Percentiles rank a stretch among this genome's conserved stretches.
These are phyloP conservation scores for Epinotia bilunana DNA, from an alignment of 2,888 invertebrate species.

Conservation along the genomic window DNA sequence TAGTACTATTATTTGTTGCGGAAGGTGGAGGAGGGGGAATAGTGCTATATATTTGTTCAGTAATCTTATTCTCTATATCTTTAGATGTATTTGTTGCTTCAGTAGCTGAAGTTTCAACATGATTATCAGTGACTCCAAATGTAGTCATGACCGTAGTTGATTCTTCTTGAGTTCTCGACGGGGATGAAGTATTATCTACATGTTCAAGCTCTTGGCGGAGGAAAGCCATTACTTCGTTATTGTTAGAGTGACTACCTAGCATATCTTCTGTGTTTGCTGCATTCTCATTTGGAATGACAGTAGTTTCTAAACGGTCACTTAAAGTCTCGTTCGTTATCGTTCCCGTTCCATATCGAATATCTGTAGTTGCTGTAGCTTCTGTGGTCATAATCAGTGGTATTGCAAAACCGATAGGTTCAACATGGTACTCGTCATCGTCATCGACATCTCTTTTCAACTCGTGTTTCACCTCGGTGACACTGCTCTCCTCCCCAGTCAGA, in stretches of 20 bases:
- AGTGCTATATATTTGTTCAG: not conserved
- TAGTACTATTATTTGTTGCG: not conserved
- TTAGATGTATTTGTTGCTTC: not conserved
- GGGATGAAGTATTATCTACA: not conserved
- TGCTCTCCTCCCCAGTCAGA: constrained; percentile 57
- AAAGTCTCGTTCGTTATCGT: not conserved
- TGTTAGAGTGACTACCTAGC: not conserved
- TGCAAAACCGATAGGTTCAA: constrained; percentile 10
- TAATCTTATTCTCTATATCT: not conserved
- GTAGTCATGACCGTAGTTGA: not conserved
- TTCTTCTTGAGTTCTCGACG: not conserved
- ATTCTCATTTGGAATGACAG: not conserved
- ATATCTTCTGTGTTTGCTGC: not conserved
- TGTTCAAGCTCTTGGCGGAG: not conserved
- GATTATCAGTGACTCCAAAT: not conserved
- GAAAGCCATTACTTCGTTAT: not conserved
- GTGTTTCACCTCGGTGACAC: constrained; percentile 57
- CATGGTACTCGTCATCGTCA: constrained; percentile 15
- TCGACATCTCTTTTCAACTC: constrained; percentile 53
- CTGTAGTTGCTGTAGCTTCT: not conserved
- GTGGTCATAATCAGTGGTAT: constrained; percentile 4
- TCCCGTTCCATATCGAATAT: not conserved
- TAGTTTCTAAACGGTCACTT: not conserved
- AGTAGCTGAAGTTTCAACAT: not conserved
- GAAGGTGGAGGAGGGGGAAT: too few relatives aligned